Evolutionary conservation across 1,140 invertebrate genomes (phyloP).

Genomic region (Psilanteris sp.): DNA sequence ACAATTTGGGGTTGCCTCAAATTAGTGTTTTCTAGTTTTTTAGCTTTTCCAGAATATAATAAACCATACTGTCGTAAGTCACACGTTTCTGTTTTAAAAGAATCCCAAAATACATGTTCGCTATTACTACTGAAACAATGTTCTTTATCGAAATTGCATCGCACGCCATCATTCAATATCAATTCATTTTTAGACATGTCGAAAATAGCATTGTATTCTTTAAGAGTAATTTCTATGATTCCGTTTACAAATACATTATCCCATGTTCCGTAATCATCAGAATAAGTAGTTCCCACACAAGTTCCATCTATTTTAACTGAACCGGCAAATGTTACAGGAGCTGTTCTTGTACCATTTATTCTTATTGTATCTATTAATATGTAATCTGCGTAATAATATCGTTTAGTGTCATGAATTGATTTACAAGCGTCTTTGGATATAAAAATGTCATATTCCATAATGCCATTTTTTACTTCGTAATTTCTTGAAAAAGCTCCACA

Average conservation of each 20-base stretch:
- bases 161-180: neutral
- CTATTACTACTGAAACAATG: neutral
- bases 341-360: neutral
- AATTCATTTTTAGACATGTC: constrained; percentile 4
- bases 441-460: neutral
- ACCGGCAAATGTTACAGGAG: neutral
- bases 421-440: constrained; percentile 1
- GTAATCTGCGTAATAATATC: no score
- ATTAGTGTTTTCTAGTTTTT: neutral
- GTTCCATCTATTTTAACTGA: neutral
- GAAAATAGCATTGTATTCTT: no score
- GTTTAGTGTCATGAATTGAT: no score
- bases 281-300: neutral
- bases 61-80: no score
- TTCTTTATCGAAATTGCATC: neutral
- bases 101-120: neutral
- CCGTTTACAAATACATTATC: neutral
- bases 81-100: neutral
- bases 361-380: neutral
- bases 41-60: constrained; percentile 1
- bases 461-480: no score
- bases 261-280: neutral
- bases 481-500: no score
- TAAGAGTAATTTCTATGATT: no score
- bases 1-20: neutral